Evolutionary conservation across 2,888 invertebrate genomes (phyloP).

Genomic region (Catocala sponsa): DNA sequence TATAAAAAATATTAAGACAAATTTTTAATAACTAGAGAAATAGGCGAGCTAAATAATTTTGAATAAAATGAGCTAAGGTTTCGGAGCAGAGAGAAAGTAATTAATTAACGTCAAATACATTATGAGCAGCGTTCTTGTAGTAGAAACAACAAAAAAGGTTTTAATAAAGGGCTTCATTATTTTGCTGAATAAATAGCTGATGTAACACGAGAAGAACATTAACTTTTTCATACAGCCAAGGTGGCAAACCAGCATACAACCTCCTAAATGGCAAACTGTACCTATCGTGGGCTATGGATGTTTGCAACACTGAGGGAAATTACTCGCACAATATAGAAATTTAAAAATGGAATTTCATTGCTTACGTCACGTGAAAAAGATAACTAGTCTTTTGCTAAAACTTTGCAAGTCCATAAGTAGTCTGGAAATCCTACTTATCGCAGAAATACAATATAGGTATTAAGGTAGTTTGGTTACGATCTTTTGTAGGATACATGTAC

Average conservation of each 20-base stretch:
- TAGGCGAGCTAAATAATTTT: not conserved
- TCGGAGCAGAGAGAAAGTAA: slow-evolving; percentile 10
- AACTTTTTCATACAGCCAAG: slow-evolving; percentile 4
- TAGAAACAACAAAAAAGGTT: slow-evolving; percentile 6
- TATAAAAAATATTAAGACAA: not conserved
- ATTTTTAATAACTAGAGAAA: not conserved
- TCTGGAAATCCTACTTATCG: no score
- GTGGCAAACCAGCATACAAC: not conserved
- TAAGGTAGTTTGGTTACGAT: no score
- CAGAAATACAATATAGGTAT: no score
- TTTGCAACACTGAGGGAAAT: no score
- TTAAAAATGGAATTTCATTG: no score
- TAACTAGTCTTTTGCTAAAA: no score
- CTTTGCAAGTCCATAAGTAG: no score
- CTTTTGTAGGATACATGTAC: no score
- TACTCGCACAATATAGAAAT: no score
- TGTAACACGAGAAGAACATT: not conserved
- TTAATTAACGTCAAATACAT: slow-evolving; percentile 16
- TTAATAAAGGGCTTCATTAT: slow-evolving; percentile 8
- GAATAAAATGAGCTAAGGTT: slow-evolving; percentile 1
- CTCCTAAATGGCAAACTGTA: no score
- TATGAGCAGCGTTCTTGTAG: slow-evolving; percentile 5
- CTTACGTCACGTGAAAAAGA: no score
- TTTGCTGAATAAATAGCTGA: not conserved
- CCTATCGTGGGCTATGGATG: no score